These are phyloP conservation scores for Aleiodes leptofemur DNA, from an alignment of 2,888 invertebrate genomes.

Conservation along the genomic window DNA sequence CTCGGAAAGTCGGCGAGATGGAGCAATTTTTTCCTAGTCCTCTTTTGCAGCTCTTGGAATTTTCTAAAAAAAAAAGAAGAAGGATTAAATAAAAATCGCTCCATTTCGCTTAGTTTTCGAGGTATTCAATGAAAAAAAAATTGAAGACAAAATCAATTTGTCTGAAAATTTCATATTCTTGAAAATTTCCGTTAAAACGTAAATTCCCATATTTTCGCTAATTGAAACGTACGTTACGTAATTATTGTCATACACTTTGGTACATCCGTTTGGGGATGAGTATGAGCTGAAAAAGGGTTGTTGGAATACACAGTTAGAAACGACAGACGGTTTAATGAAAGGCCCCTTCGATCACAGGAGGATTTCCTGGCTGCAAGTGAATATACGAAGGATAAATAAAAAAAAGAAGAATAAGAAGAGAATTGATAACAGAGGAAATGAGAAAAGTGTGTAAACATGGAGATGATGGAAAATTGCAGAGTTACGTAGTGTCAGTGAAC, in stretches of 20 bases:
- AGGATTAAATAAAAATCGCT: too few relatives aligned
- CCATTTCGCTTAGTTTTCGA: too few relatives aligned
- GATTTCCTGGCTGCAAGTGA: slow-evolving; percentile 20
- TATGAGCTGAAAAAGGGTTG: slow-evolving; percentile 12
- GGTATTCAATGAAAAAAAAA: too few relatives aligned
- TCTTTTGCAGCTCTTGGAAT: too few relatives aligned
- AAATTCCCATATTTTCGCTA: slow-evolving; percentile 1
- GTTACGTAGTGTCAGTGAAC: slow-evolving; percentile 24
- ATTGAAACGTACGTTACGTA: slow-evolving; percentile 18
- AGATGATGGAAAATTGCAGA: background rate
- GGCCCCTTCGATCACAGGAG: slow-evolving; percentile 14
- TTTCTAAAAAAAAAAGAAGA: too few relatives aligned
- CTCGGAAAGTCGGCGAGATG: too few relatives aligned
- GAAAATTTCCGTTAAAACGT: too few relatives aligned
- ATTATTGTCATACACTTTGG: slow-evolving; percentile 23
- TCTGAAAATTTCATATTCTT: too few relatives aligned
- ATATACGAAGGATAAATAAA: background rate
- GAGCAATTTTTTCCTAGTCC: too few relatives aligned
- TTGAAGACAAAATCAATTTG: too few relatives aligned
- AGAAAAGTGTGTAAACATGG: slow-evolving; percentile 8
- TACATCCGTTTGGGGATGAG: slow-evolving; percentile 28
- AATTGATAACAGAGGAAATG: slow-evolving; percentile 7
- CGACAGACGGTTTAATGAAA: slow-evolving; percentile 29
- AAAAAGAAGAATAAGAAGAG: background rate
- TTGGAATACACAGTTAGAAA: slow-evolving; percentile 8